These are phyloP conservation scores for Microplitis demolitor DNA, from an alignment of 1,140 invertebrate genomes.

Conservation along the genomic window DNA sequence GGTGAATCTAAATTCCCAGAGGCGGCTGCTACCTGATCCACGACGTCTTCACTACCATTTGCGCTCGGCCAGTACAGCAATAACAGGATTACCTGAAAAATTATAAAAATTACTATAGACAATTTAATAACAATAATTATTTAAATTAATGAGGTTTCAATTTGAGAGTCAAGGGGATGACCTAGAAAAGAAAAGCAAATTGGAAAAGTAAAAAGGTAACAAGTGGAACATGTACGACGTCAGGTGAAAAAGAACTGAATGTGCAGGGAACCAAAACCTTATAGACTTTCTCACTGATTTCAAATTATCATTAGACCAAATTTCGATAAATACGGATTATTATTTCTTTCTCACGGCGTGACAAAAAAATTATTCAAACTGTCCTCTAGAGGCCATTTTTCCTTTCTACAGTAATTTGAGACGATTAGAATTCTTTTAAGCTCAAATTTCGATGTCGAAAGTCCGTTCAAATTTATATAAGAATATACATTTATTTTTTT, in stretches of 20 bases:
- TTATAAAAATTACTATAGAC: conserved; percentile 12
- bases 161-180: conserved; percentile 45
- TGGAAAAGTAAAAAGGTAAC: conserved; percentile 55
- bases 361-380: no score
- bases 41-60: conserved; percentile 30
- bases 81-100: conserved; percentile 49
- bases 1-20: conserved; percentile 36
- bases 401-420: no score
- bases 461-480: no score
- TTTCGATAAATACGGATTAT: neutral
- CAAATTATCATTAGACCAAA: neutral
- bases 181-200: conserved; percentile 53
- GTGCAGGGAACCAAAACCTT: conserved; percentile 58
- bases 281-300: conserved; percentile 52
- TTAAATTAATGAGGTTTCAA: conserved; percentile 1
- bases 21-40: conserved; percentile 50
- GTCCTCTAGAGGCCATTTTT: no score
- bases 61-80: conserved; percentile 47
- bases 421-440: no score
- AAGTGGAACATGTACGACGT: conserved; percentile 33
- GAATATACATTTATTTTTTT: no score
- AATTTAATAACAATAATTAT: conserved; percentile 7
- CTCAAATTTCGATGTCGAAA: no score
- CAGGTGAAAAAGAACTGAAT: conserved; percentile 54
- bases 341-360: neutral